Conservation (phyloP, 1,140 invertebrate genomes). For the Nomia melanderi region DNA sequence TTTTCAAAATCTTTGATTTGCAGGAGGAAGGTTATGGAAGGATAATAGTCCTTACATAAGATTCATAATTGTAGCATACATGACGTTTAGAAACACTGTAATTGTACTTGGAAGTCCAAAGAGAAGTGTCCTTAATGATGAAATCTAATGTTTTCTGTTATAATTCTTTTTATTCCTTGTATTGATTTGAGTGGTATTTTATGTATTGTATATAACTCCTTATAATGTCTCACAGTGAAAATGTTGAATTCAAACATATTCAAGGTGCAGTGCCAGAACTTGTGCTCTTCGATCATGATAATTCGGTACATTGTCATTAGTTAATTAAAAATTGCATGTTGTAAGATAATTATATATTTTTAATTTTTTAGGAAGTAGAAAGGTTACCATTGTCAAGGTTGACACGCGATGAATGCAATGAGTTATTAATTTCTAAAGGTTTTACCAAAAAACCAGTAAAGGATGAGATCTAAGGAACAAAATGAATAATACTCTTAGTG, state of each 20-base stretch:
- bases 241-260: conserved; percentile 86
- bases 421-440: conserved; percentile 84
- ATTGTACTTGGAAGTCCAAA: neutral
- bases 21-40: neutral
- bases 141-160: neutral
- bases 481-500: neutral
- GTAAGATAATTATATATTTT: conserved; percentile 18
- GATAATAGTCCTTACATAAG: conserved; percentile 4
- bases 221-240: conserved; percentile 77
- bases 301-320: conserved; percentile 75
- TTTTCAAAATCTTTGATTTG: neutral
- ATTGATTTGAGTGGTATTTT: neutral
- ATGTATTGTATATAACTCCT: conserved; percentile 53
- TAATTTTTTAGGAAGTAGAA: conserved; percentile 82
- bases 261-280: conserved; percentile 86
- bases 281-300: conserved; percentile 83
- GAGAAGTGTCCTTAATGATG: neutral
- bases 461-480: conserved; percentile 64
- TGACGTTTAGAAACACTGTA: neutral
- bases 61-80: conserved; percentile 17
- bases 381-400: conserved; percentile 83
- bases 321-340: neutral
- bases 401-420: conserved; percentile 86
- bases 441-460: conserved; percentile 80
- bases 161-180: neutral